Base-by-base conservation (phyloP, 2,888 invertebrate species). In the Theretra japonica region DNA sequence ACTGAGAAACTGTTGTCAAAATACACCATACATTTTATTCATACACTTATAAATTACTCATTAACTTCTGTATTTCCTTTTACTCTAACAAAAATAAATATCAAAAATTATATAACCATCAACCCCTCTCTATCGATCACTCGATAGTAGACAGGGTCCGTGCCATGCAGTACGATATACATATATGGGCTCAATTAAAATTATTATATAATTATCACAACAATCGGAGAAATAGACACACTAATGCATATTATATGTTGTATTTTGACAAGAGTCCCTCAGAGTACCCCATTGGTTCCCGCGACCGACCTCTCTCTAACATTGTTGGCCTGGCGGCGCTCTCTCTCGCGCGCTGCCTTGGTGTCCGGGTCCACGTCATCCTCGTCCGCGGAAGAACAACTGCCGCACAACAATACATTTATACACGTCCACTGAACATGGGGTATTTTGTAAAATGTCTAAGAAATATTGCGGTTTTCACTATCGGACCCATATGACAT, bases 311-410 rank as follows among this genome's bases (percentile, higher is more conserved):
- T 97, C 96, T 99, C 99, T 86, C 99, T 95, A 82, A 99, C 98
- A 96, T 99, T 99, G 96, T 99, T 99, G 88, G 99, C 99, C 94
- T 98, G 98, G 81, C 99, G 96, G 84, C 99, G 96, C 95, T 99
- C 98, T 95, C 97, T 97, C 95, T 99, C 99, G 90, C 98, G 96
- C 94, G 98, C 97, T 85, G 97, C 97, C 96, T 98, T 98, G 87
- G 97, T 96, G 95, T 97, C 97, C 70, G 98, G 98, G 90, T 97
- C 97, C 50, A 90, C 84, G 91, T 96, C 97, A 89, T 97, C 97
- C 89, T 97, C 97, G 87, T 97, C 97, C 74, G 97, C 97, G 85
- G 97, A 97, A 90, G 97, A 97, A 91, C 97, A 97, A 94, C 97
- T 96, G 41, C 41, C 65, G 65, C 65, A 65, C 65, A 65, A 65